Conservation (phyloP, 2,888 invertebrate species). For the Danaus chrysippus region DNA sequence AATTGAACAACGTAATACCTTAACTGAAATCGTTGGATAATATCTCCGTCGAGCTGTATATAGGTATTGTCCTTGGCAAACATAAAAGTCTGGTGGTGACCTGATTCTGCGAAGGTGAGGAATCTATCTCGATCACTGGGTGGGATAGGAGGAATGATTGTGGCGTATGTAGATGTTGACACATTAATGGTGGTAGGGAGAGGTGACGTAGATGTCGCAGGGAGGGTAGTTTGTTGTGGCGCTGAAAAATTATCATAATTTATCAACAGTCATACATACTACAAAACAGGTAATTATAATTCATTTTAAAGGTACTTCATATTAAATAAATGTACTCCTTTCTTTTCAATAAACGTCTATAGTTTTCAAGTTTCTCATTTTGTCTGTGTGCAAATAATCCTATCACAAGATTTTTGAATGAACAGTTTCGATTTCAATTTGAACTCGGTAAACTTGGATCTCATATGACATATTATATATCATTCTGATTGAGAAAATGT, state of each 20-base stretch:
- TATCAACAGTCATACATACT: no score
- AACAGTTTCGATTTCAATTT: no score
- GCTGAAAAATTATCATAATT: constrained; percentile 43
- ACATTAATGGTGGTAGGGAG: constrained; percentile 68
- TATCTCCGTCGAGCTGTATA: constrained; percentile 93
- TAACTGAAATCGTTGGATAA: constrained; percentile 93
- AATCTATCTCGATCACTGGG: constrained; percentile 87
- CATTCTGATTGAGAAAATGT: no score
- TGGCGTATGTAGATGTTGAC: constrained; percentile 62
- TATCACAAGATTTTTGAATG: no score
- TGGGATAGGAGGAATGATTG: constrained; percentile 82
- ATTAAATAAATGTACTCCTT: no score
- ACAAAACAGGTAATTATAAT: no score
- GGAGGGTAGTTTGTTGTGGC: constrained; percentile 57
- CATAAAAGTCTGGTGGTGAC: constrained; percentile 92
- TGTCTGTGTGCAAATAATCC: no score
- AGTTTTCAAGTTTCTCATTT: no score
- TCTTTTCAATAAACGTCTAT: no score
- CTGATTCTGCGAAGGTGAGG: constrained; percentile 91
- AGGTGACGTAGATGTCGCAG: constrained; percentile 46
- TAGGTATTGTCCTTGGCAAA: constrained; percentile 94
- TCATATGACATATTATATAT: no score
- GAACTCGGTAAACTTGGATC: no score
- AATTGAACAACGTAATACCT: constrained; percentile 76
- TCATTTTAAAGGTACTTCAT: no score